These are phyloP conservation scores for Kryptolebias ocellatus DNA, from an alignment of 2,797 vertebrate species.

Conservation along the genomic window DNA sequence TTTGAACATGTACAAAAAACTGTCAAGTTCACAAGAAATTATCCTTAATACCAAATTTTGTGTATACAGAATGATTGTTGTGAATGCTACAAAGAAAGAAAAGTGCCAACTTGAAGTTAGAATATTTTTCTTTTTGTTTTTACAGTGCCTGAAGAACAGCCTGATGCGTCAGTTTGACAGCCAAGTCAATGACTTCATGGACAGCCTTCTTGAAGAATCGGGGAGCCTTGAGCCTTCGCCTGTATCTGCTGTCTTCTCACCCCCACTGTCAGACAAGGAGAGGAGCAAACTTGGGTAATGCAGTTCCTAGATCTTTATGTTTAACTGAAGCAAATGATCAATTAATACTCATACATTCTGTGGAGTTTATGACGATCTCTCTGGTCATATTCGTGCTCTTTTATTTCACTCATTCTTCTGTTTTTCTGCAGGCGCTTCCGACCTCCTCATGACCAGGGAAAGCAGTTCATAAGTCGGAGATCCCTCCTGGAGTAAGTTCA, in stretches of 20 bases:
- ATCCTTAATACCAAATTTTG: no score
- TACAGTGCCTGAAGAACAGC: slow-evolving; percentile 87
- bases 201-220: slow-evolving; percentile 90
- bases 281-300: slow-evolving; percentile 84
- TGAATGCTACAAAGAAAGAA: no score
- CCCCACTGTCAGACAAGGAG: slow-evolving; percentile 83
- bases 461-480: slow-evolving; percentile 88
- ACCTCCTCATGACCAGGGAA: slow-evolving; percentile 87
- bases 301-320: background rate
- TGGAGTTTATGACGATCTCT: background rate
- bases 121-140: background rate
- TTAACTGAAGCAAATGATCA: background rate
- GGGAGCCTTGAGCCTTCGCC: slow-evolving; percentile 81
- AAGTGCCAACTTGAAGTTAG: no score
- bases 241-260: slow-evolving; percentile 78
- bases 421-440: slow-evolving; percentile 74
- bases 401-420: background rate
- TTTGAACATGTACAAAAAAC: no score
- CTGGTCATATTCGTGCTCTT: background rate
- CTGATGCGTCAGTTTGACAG: slow-evolving; percentile 91
- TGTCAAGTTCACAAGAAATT: no score
- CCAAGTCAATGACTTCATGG: slow-evolving; percentile 91
- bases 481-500: slow-evolving; percentile 94
- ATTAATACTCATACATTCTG: background rate
- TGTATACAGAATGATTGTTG: no score